These are phyloP conservation scores for Caenorhabditis briggsae DNA, from an alignment of 1,140 invertebrate genomes.

Conservation along the genomic window DNA sequence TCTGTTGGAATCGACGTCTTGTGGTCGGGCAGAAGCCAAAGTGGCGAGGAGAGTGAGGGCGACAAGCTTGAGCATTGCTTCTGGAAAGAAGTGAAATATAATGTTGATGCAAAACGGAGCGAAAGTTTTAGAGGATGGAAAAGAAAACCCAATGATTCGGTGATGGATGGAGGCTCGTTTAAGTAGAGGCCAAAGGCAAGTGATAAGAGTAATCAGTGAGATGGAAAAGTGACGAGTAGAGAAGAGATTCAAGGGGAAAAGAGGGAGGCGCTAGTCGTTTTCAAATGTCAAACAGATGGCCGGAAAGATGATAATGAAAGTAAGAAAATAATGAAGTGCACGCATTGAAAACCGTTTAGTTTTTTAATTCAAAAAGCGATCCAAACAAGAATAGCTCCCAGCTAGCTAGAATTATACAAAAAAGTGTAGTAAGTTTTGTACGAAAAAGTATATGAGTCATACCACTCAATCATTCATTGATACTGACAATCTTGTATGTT, in stretches of 20 bases:
- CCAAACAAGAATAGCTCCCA: too few species aligned
- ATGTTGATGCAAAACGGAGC: slow-evolving; percentile 1
- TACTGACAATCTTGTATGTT: neutral
- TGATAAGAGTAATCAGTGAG: slow-evolving; percentile 48
- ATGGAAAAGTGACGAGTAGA: slow-evolving; percentile 47
- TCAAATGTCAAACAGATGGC: slow-evolving; percentile 27
- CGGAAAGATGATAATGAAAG: neutral
- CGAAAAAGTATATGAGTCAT: slow-evolving; percentile 23
- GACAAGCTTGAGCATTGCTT: slow-evolving; percentile 38
- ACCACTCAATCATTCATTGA: neutral
- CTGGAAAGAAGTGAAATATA: slow-evolving; percentile 8
- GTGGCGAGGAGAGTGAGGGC: slow-evolving; percentile 10
- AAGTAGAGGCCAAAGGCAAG: slow-evolving; percentile 23
- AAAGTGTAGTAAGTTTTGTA: neutral
- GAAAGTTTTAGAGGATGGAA: slow-evolving; percentile 10
- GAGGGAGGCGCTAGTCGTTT: slow-evolving; percentile 24
- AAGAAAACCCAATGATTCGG: slow-evolving; percentile 44
- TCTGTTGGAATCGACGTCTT: slow-evolving; percentile 38
- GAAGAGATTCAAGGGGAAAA: neutral
- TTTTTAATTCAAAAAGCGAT: too few species aligned
- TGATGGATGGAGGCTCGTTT: slow-evolving; percentile 40
- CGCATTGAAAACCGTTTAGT: neutral
- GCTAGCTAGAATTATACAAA: too few species aligned
- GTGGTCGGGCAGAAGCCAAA: slow-evolving; percentile 37
- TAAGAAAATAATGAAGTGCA: neutral